Conservation (phyloP, 2,113 vertebrate genomes). For the Neotragus pygmaeus region DNA sequence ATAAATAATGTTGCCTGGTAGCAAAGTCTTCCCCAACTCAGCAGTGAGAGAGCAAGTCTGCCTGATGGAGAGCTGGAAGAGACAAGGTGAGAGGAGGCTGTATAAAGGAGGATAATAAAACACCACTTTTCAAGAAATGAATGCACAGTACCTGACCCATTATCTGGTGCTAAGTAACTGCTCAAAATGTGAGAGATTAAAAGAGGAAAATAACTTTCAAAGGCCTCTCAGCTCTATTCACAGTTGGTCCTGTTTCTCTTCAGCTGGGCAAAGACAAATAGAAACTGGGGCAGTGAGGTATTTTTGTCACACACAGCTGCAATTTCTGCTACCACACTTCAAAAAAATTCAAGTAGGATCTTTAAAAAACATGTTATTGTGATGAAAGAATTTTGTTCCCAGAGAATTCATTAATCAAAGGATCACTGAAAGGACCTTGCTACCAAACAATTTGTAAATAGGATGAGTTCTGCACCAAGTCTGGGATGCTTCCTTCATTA, state of each 20-base stretch:
- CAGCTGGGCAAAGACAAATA: slow-evolving; percentile 9
- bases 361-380: not conserved
- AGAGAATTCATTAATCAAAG: not conserved
- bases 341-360: not conserved
- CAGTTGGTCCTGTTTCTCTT: slow-evolving; percentile 36
- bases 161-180: not conserved
- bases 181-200: not conserved
- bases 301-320: slow-evolving; percentile 48
- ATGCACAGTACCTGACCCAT: not conserved
- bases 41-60: too few relatives aligned
- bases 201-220: not conserved
- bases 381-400: slow-evolving; percentile 3
- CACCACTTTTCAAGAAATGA: not conserved
- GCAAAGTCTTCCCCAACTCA: not conserved
- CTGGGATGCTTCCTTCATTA: not conserved
- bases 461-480: not conserved
- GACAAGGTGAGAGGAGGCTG: not conserved
- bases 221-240: not conserved
- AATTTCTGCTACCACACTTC: not conserved
- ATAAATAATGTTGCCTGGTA: not conserved
- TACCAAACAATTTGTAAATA: not conserved
- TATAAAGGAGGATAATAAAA: not conserved
- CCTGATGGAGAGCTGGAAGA: not conserved
- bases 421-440: not conserved
- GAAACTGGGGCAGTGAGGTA: not conserved